Evolutionary conservation across 2,797 vertebrate species (phyloP).

Genomic region (Carapus acus): DNA sequence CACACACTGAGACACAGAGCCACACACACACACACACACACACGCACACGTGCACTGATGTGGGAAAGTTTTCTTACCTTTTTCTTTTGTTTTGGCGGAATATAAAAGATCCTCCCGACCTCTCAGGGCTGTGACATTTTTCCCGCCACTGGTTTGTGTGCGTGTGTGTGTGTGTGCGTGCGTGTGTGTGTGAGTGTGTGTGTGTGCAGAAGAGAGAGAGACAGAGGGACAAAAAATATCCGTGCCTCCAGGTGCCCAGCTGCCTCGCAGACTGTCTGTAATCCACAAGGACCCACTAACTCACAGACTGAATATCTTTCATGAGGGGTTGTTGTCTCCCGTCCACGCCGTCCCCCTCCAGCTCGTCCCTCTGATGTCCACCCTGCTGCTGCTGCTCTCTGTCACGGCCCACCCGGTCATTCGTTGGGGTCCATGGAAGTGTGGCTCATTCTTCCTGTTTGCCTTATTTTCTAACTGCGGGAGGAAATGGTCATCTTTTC

Average conservation of each 20-base stretch:
- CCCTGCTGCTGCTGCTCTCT: neutral
- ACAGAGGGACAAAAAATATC: too few relatives aligned
- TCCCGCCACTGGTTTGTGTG: neutral
- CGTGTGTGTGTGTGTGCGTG: neutral
- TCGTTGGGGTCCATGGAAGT: neutral
- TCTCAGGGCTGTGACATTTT: neutral
- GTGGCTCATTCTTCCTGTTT: conserved; percentile 2
- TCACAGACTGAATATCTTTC: too few relatives aligned
- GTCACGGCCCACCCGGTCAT: too few relatives aligned
- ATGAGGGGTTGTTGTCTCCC: neutral
- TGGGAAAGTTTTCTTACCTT: neutral
- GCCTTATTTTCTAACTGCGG: conserved; percentile 1
- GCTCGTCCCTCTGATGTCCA: neutral
- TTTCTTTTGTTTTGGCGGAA: neutral
- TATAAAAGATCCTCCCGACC: neutral
- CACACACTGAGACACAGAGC: neutral
- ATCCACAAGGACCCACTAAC: neutral
- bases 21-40: conserved; percentile 1
- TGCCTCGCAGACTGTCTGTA: neutral
- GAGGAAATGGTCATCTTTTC: conserved; percentile 7
- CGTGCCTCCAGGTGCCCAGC: neutral
- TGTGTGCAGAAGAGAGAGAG: too few relatives aligned
- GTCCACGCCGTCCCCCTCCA: neutral
- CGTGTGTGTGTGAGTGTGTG: neutral
- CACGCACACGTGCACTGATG: neutral